Conservation (phyloP, 2,113 vertebrate species). For the Salvelinus namaycush region DNA sequence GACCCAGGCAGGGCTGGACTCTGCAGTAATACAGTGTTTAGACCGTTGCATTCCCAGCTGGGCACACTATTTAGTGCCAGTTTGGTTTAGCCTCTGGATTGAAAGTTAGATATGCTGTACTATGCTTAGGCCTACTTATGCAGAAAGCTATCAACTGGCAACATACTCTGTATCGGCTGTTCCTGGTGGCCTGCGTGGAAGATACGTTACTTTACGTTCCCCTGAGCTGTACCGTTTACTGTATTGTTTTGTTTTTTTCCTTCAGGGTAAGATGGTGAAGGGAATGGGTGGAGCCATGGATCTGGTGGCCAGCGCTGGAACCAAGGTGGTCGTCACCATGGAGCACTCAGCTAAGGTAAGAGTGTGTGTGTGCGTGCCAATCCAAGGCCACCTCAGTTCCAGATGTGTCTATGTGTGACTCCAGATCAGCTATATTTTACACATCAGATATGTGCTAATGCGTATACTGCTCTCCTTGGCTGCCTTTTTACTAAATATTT, state of each 20-base stretch:
- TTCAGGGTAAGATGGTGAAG: constrained; percentile 97
- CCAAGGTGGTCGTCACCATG: constrained; percentile 98
- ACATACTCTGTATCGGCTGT: not conserved
- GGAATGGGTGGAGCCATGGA: constrained; percentile 99
- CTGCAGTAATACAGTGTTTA: not conserved
- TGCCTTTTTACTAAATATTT: not conserved
- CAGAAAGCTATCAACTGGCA: too few relatives aligned
- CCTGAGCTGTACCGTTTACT: not conserved
- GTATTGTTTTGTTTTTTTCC: constrained; percentile 26
- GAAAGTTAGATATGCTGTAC: too few relatives aligned
- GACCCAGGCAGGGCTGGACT: not conserved
- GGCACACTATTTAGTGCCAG: too few relatives aligned
- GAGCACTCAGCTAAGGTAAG: constrained; percentile 96
- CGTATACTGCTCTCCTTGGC: not conserved
- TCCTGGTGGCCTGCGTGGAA: too few relatives aligned
- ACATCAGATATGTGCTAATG: not conserved
- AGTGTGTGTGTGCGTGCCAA: not conserved
- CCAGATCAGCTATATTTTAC: not conserved
- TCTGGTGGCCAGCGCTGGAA: constrained; percentile 90
- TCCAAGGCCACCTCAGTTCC: not conserved
- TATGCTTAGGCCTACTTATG: too few relatives aligned
- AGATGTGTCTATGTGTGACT: not conserved
- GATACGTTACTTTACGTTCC: too few relatives aligned
- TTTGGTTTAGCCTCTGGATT: too few relatives aligned
- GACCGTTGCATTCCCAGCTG: too few relatives aligned